A percentile compares a stretch with the other conserved stretches of the same genome.
Conservation (phyloP, 2,888 invertebrate genomes). For the Syrista parreyssii region DNA sequence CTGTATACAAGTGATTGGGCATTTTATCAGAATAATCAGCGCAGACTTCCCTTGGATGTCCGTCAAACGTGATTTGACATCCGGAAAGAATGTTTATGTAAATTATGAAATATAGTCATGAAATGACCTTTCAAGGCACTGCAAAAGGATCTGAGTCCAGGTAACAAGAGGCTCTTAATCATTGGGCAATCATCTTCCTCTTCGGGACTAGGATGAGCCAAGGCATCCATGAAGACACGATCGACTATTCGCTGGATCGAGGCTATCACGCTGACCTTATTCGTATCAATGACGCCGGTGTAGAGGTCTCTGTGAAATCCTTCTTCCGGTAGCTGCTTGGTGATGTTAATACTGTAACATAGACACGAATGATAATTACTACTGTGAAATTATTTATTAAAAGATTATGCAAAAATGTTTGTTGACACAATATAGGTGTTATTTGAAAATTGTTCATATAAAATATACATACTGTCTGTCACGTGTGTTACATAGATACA, state of each 20-base stretch:
- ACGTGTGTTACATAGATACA: no score
- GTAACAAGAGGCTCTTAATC: constrained; percentile 85
- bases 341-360: constrained; percentile 73
- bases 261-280: constrained; percentile 83
- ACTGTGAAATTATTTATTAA: not conserved
- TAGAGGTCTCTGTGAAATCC: constrained; percentile 88
- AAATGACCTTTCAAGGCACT: constrained; percentile 83
- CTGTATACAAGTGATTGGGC: constrained; percentile 59
- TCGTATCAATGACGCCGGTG: constrained; percentile 84
- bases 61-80: not conserved
- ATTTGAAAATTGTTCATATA: no score
- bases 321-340: constrained; percentile 89
- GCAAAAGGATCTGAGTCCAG: constrained; percentile 87
- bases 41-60: not conserved
- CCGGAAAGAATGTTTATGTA: not conserved
- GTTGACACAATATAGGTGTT: no score
- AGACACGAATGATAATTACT: not conserved
- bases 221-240: constrained; percentile 89
- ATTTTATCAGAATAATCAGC: not conserved
- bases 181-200: constrained; percentile 87
- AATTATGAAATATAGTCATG: not conserved
- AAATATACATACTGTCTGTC: not conserved
- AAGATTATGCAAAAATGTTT: not conserved
- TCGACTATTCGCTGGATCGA: constrained; percentile 90
- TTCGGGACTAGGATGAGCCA: constrained; percentile 83